These are phyloP conservation scores for Tortricodes alternella DNA, from an alignment of 2,888 invertebrate species.

Conservation along the genomic window DNA sequence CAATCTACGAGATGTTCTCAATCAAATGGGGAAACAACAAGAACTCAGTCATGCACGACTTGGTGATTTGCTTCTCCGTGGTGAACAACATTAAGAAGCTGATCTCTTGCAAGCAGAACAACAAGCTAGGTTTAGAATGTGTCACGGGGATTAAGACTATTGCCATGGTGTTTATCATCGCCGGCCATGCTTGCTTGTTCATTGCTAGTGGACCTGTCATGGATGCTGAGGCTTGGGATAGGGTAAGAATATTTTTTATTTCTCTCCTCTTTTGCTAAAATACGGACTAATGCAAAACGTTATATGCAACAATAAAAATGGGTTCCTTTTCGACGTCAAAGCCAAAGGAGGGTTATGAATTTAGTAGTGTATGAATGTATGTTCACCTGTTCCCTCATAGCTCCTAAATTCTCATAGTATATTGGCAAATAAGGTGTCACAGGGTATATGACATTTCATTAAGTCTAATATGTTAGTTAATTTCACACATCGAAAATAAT, in stretches of 20 bases:
- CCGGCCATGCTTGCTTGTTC: conserved; percentile 86
- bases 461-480: no score
- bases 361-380: no score
- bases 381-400: no score
- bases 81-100: conserved; percentile 84
- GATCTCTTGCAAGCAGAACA: conserved; percentile 79
- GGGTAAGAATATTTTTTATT: conserved; percentile 74
- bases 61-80: conserved; percentile 81
- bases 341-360: no score
- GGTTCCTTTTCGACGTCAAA: no score
- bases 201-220: conserved; percentile 86
- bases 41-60: conserved; percentile 48
- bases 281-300: no score
- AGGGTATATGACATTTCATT: no score
- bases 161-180: conserved; percentile 86
- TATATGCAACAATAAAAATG: no score
- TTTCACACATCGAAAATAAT: no score
- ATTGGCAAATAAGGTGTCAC: no score
- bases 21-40: conserved; percentile 56
- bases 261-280: no score
- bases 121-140: conserved; percentile 84
- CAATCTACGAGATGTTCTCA: conserved; percentile 72
- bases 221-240: conserved; percentile 84
- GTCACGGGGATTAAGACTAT: conserved; percentile 86
- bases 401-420: no score